Evolutionary conservation across 2,113 vertebrate genomes (phyloP).

Genomic region (Aix galericulata): DNA sequence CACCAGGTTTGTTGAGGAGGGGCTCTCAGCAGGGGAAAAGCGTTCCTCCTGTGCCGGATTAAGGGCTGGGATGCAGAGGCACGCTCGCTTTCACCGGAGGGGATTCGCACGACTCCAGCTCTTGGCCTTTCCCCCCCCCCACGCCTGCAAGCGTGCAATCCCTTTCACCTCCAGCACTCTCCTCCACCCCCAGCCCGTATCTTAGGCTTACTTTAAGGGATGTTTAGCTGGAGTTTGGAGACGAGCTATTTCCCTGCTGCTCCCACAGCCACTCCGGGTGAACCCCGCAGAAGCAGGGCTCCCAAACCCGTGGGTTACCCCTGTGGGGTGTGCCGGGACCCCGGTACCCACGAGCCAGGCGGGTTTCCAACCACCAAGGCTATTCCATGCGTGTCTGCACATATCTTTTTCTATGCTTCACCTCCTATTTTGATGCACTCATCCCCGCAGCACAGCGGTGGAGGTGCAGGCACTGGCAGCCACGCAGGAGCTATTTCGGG

Average conservation of each 20-base stretch:
- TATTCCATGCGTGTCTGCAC: no score
- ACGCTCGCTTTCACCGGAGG: neutral
- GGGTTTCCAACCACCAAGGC: accelerated
- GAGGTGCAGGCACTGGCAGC: neutral
- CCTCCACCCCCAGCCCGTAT: no score
- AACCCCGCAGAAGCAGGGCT: no score
- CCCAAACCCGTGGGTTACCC: no score
- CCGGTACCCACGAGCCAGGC: neutral
- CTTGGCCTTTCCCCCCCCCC: neutral
- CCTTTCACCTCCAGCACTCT: neutral
- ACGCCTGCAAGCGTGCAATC: neutral
- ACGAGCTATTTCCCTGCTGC: neutral
- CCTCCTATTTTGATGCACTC: neutral
- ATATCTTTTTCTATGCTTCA: neutral
- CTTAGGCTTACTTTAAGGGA: neutral
- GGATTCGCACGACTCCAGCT: neutral
- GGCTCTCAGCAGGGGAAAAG: neutral
- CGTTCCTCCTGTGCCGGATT: neutral
- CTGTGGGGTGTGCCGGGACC: no score
- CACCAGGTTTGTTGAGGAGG: neutral
- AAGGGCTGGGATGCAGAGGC: neutral
- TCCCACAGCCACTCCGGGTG: neutral
- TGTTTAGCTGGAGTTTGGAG: neutral
- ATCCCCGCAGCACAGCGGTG: neutral
- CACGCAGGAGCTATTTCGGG: neutral